Percentiles rank a stretch among this genome's conserved stretches.
Evolutionary conservation across 2,797 vertebrate species (phyloP).

Genomic region (Enteromius afrohamiltoni): DNA sequence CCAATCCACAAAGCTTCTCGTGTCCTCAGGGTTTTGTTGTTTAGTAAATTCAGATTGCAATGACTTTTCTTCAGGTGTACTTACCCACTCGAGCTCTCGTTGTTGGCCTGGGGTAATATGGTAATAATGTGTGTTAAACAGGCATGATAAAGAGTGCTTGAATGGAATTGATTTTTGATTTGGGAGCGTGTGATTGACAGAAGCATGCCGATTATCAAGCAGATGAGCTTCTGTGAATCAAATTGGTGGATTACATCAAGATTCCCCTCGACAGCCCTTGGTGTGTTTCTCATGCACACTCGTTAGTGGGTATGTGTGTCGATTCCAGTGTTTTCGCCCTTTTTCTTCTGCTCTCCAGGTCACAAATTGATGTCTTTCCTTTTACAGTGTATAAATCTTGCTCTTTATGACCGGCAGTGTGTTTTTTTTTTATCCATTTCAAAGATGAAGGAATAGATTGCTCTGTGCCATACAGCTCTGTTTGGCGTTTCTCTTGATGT

Average conservation of each 20-base stretch:
- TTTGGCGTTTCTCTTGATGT: not conserved
- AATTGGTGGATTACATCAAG: slow-evolving; percentile 42
- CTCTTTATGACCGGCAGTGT: slow-evolving; percentile 65
- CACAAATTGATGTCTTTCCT: slow-evolving; percentile 38
- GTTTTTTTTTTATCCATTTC: slow-evolving; percentile 77
- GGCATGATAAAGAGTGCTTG: slow-evolving; percentile 48
- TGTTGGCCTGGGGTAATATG: slow-evolving; percentile 37
- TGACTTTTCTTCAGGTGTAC: slow-evolving; percentile 21
- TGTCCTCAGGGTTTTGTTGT: slow-evolving; percentile 1
- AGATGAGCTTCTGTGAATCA: slow-evolving; percentile 46
- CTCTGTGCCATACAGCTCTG: slow-evolving; percentile 10
- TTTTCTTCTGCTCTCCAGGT: slow-evolving; percentile 14
- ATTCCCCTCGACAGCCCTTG: slow-evolving; percentile 25
- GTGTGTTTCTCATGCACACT: slow-evolving; percentile 17
- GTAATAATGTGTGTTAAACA: slow-evolving; percentile 49
- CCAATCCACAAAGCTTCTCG: not conserved
- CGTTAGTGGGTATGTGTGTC: slow-evolving; percentile 1
- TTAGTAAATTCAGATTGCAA: slow-evolving; percentile 2
- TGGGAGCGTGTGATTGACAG: slow-evolving; percentile 49
- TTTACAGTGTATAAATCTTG: slow-evolving; percentile 39
- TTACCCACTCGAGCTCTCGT: slow-evolving; percentile 23
- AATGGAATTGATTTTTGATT: slow-evolving; percentile 50
- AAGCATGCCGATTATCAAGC: slow-evolving; percentile 48
- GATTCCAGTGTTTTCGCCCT: not conserved
- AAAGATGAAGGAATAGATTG: slow-evolving; percentile 83